phyloP scores from a whole-genome alignment of 2,888 invertebrate genomes.

The Netelia fuscicornis region DNA sequence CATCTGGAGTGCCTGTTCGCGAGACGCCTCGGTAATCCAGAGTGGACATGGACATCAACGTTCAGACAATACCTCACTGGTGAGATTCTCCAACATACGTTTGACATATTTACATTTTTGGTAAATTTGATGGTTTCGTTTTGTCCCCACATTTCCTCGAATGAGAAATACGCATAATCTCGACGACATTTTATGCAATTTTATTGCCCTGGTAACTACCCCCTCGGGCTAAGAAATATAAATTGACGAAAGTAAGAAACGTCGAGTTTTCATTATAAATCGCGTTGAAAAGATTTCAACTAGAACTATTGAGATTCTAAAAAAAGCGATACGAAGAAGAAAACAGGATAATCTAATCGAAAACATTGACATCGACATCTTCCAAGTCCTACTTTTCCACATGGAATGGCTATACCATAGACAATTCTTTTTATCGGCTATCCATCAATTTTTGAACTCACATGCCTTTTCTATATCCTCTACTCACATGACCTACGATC shows the following conservation, averaged over 20 bases:
- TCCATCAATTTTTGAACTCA: conserved; percentile 10
- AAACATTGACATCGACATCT: not conserved
- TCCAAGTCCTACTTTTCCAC: not conserved
- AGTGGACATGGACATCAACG: conserved; percentile 95
- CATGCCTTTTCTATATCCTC: not conserved
- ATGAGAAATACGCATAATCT: not conserved
- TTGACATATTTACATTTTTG: not conserved
- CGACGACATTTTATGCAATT: too few relatives aligned
- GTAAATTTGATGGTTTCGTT: not conserved
- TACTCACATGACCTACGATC: not conserved
- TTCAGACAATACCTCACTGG: conserved; percentile 92
- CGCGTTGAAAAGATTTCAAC: too few relatives aligned
- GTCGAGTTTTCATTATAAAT: too few relatives aligned
- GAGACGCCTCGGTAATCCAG: conserved; percentile 91
- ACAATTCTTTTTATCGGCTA: not conserved
- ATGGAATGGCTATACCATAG: too few relatives aligned
- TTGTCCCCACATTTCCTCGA: not conserved
- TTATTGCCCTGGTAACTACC: too few relatives aligned
- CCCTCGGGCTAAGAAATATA: too few relatives aligned
- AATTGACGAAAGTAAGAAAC: too few relatives aligned
- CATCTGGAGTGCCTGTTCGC: conserved; percentile 94
- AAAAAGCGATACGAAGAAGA: too few relatives aligned
- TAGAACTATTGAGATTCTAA: too few relatives aligned
- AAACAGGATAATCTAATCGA: too few relatives aligned
- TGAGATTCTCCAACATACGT: conserved; percentile 79